A percentile compares a stretch with the other conserved stretches of the same genome.
phyloP scores from a whole-genome alignment of 2,888 invertebrate species.

The Nomada flava region DNA sequence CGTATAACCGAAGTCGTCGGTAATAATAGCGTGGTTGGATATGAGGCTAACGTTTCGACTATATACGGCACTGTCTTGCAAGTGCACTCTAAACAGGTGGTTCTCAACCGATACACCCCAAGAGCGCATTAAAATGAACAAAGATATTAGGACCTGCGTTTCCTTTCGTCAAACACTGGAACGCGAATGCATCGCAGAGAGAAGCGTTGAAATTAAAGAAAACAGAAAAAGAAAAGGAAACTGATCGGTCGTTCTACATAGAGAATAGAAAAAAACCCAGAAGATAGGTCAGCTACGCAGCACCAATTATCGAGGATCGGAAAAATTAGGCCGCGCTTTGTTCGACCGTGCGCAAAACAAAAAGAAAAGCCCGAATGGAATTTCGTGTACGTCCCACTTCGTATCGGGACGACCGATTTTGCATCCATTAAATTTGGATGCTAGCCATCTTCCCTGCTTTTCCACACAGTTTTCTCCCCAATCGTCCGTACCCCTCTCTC shows the following conservation, averaged over 20 bases:
- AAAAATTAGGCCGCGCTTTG: constrained; percentile 39
- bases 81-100: constrained; percentile 49
- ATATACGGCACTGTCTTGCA: constrained; percentile 50
- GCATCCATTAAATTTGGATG: no score
- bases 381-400: constrained; percentile 1
- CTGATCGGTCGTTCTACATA: not conserved
- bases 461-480: no score
- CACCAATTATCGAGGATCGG: constrained; percentile 28
- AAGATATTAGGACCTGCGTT: no score
- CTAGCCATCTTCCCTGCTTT: not conserved
- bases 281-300: constrained; percentile 3
- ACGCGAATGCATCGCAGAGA: no score
- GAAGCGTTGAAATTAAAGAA: not conserved
- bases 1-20: constrained; percentile 50
- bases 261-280: not conserved
- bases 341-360: constrained; percentile 8
- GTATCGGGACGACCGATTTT: not conserved
- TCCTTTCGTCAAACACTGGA: no score
- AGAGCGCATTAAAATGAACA: not conserved
- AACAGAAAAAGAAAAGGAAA: not conserved
- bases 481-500: not conserved
- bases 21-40: constrained; percentile 50
- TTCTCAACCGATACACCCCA: constrained; percentile 36
- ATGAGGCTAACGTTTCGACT: constrained; percentile 50
- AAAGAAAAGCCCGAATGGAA: constrained; percentile 27